Base-by-base conservation (phyloP, 2,113 vertebrate species). In the Chamaea fasciata region DNA sequence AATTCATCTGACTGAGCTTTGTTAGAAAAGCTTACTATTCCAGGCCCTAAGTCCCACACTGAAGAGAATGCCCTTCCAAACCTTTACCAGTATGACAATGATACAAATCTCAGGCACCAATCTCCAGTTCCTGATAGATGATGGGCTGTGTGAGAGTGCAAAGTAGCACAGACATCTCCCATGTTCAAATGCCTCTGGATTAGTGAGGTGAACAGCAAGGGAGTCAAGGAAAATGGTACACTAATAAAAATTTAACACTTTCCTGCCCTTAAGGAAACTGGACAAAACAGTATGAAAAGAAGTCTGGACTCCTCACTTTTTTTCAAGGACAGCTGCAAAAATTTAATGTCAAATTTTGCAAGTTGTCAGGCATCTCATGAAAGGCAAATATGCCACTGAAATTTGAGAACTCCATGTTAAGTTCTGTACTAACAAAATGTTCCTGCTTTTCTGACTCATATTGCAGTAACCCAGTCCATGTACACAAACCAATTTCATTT, bases 171-270 rank as follows among this genome's bases (percentile, higher is more conserved):
- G 93, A 96, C 73, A 96, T 97, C 91, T 97, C 97, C 93, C 92
- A 97, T 93, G 94, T 93, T 87, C 87, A 97, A 94, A 95, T 86
- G 90, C 94, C 95, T 97, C 96, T 94, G 92, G 68, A 96, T 96
- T 97, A 97, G 94, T 94, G 94, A 97, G 94, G 93, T 97, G 96
- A 98, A 97, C 89, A 97, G 85, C 78, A 97, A 97, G 77, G 82
- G 90, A 96, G 86, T 86, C 83, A 96, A 92, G 88, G 28, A 96
- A 97, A 97, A 97, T 44, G 95, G 90, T 93, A 94, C 87, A 97
- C 59, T 94, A 97, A 97, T 90, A 95, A 94, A 97, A 95, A 89
- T 79, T 96, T 96, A 97, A 97, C 90, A 70, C 94, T 93, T 98
- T 78, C 80, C 87, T 97, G 92, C 63, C 95, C 70, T 89, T 77